Evolutionary conservation across 2,797 vertebrate genomes (phyloP).

Genomic region (Sebastes melanostomus): DNA sequence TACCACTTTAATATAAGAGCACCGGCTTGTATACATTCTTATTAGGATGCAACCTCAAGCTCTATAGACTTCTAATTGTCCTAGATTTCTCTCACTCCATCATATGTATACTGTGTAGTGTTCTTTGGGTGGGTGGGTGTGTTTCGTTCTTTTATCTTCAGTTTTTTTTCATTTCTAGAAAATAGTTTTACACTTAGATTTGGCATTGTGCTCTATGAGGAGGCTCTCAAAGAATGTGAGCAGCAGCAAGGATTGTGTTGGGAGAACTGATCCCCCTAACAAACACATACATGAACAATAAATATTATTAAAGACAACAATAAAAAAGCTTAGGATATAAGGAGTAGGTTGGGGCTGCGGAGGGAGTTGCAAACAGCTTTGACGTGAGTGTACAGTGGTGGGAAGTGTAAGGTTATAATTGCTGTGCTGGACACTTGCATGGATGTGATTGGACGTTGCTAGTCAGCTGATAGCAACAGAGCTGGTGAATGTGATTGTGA

Average conservation of each 20-base stretch:
- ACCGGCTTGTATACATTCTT: not conserved
- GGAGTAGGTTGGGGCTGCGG: not conserved
- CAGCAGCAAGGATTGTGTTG: not conserved
- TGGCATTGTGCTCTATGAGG: not conserved
- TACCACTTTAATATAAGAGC: not conserved
- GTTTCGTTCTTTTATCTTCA: not conserved
- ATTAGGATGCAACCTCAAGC: not conserved
- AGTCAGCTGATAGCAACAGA: not conserved
- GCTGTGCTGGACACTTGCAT: not conserved
- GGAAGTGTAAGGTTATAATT: not conserved
- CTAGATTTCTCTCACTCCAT: not conserved
- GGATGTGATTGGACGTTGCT: not conserved
- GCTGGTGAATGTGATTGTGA: not conserved
- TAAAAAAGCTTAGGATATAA: not conserved
- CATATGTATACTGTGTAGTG: not conserved
- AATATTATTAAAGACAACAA: slow-evolving; percentile 5
- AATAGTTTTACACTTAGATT: not conserved
- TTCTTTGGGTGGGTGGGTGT: not conserved
- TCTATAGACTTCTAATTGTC: not conserved
- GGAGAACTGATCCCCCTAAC: not conserved
- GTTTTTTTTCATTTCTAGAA: not conserved
- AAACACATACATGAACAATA: slow-evolving; percentile 1
- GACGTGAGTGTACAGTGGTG: not conserved
- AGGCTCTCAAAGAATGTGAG: not conserved
- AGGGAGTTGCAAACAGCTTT: not conserved